These are phyloP conservation scores for Echiichthys vipera DNA, from an alignment of 2,797 vertebrate species.

Conservation along the genomic window DNA sequence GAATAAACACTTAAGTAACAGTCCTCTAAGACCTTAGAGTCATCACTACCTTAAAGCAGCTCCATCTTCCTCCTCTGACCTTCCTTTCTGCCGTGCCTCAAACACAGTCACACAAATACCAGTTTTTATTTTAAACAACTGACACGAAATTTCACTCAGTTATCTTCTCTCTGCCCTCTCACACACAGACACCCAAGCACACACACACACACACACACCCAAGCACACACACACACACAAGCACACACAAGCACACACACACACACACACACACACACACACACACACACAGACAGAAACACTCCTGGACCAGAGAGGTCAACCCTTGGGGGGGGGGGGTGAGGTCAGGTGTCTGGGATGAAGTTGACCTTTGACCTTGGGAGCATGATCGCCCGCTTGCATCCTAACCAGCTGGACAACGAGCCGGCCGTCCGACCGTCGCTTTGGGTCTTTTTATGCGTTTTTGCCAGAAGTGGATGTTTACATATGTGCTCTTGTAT, in stretches of 20 bases:
- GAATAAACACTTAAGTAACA: neutral
- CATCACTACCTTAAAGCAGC: neutral
- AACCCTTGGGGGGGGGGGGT: conserved; percentile 71
- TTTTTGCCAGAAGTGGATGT: neutral
- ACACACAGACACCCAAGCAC: conserved; percentile 1
- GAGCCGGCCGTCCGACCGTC: conserved; percentile 35
- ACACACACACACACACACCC: conserved; percentile 19
- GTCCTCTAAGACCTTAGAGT: neutral
- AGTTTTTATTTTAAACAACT: neutral
- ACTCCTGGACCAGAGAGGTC: conserved; percentile 64
- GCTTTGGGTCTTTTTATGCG: neutral
- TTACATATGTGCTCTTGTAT: neutral
- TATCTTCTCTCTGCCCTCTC: conserved; percentile 5
- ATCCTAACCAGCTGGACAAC: conserved; percentile 81
- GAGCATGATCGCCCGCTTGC: conserved; percentile 65
- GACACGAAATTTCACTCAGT: conserved; percentile 15
- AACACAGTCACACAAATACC: conserved; percentile 11
- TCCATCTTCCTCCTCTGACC: neutral
- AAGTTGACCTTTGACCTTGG: conserved; percentile 80
- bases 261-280: conserved; percentile 26
- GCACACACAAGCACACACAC: conserved; percentile 15
- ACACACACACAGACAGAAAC: conserved; percentile 19
- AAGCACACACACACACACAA: conserved; percentile 27
- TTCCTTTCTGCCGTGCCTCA: neutral
- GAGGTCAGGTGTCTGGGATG: conserved; percentile 84